These are phyloP conservation scores for Sminthurinus aureus DNA, from an alignment of 2,888 invertebrate species.

Conservation along the genomic window DNA sequence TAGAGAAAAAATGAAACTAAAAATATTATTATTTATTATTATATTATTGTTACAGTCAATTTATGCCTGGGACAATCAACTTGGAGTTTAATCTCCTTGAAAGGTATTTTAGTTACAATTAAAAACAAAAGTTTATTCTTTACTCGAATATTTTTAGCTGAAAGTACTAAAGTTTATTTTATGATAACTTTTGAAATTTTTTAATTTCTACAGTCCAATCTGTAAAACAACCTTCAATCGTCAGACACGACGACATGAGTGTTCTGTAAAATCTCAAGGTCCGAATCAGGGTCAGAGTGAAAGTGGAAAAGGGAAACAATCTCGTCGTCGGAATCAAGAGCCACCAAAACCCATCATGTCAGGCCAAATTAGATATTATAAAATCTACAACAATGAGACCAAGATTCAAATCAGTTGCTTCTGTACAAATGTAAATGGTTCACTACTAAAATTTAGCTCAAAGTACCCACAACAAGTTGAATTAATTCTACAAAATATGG, in stretches of 20 bases:
- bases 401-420: constrained; percentile 36
- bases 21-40: not conserved
- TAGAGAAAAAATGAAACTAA: not conserved
- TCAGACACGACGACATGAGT: constrained; percentile 26
- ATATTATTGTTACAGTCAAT: not conserved
- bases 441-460: constrained; percentile 25
- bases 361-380: constrained; percentile 26
- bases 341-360: not conserved
- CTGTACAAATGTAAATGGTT: constrained; percentile 30
- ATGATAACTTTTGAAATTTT: not conserved
- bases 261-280: not conserved
- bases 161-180: not conserved
- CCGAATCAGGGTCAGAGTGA: not conserved
- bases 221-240: constrained; percentile 14
- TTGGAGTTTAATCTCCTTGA: constrained; percentile 27
- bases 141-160: constrained; percentile 3
- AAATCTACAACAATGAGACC: constrained; percentile 35
- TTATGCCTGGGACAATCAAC: constrained; percentile 25
- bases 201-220: constrained; percentile 1
- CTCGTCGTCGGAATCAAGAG: not conserved
- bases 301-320: not conserved
- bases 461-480: constrained; percentile 38
- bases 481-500: constrained; percentile 39
- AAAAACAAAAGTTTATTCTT: not conserved
- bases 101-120: constrained; percentile 27